phyloP scores from a whole-genome alignment of 2,888 invertebrate genomes.

The Pristionchus arcanus region DNA sequence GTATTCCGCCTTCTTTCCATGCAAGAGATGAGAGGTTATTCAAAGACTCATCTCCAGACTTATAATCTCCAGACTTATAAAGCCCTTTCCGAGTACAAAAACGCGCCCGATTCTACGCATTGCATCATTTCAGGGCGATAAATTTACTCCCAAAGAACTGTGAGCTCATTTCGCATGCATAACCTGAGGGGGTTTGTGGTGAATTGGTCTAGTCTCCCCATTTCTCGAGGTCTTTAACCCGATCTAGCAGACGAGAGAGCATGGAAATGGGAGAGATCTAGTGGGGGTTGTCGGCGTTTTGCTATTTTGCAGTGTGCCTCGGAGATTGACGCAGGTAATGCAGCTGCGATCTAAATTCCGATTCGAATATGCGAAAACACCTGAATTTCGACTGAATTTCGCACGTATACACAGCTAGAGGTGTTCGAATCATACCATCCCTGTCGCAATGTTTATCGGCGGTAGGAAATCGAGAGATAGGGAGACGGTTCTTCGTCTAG shows the following conservation, averaged over 20 bases:
- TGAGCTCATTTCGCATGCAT: slow-evolving; percentile 1
- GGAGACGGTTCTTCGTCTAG: too few species aligned
- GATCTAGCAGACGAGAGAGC: not conserved
- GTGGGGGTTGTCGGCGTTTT: not conserved
- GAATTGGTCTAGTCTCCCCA: not conserved
- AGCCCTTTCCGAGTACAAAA: not conserved
- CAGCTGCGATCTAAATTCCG: not conserved
- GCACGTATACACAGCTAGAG: not conserved
- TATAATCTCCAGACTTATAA: not conserved
- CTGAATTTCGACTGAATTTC: not conserved
- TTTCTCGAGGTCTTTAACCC: not conserved
- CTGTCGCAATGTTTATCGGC: too few species aligned
- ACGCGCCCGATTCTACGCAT: not conserved
- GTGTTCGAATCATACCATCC: not conserved
- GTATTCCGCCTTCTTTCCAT: not conserved
- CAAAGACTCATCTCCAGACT: slow-evolving; percentile 16
- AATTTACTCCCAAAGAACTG: not conserved
- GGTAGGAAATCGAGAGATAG: too few species aligned
- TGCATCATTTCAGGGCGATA: not conserved
- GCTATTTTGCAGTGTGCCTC: too few species aligned
- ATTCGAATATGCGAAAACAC: not conserved
- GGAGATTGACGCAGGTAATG: not conserved
- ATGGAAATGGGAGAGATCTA: not conserved
- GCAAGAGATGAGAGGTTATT: not conserved
- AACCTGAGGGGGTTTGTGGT: not conserved